Base-by-base conservation (phyloP, 2,797 vertebrate genomes). In the Cetoscarus ocellatus region DNA sequence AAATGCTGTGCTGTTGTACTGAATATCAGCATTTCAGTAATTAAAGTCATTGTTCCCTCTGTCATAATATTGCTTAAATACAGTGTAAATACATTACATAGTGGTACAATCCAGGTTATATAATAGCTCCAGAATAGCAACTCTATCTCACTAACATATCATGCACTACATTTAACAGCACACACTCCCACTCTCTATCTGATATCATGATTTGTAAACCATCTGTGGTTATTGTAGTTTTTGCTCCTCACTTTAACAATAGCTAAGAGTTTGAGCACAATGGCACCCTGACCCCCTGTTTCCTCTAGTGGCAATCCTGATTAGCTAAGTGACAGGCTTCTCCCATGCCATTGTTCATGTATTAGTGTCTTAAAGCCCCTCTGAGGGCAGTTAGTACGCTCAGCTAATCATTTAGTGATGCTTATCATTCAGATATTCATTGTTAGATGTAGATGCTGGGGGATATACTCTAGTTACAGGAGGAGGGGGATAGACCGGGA, bases 241-340 rank as follows among this genome's bases (percentile, higher is more conserved):
- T 47, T 13, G 18, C 73, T 75, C 58, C 68, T 83, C 65, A 35
- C 47, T 61, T 35, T 64, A 82, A 87, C 89, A 91, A 88, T 86
- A 80, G 74, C 57, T 62, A 17, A 0, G 10, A 68, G 85, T 79
- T 34, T 10, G 60, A 85, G 86, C 78, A 91, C 88, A 91, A 91
- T 91, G 86, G 78, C 85, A 82, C 80, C 52, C 73, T 80, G 82
- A 87, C 86, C 89, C 83, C 80, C 77, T 54, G 3, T 88, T 93
- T 93, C 90, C 91, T 87, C 75, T 76, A 89, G 85, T 79, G 80
- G 77, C 79, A 61, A 69, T 85, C 73, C 82, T 88, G 83, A 91
- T 92, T 91, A 86, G 87, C 75, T 75, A 79, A 88, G 67, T 87
- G 82, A 85, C 88, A 88, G 76, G 72, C 79, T 71, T 82, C 79